Percentiles rank a stretch among this genome's conserved stretches.
These are phyloP conservation scores for Acrobasis repandana DNA, from an alignment of 2,888 invertebrate genomes.

Conservation along the genomic window DNA sequence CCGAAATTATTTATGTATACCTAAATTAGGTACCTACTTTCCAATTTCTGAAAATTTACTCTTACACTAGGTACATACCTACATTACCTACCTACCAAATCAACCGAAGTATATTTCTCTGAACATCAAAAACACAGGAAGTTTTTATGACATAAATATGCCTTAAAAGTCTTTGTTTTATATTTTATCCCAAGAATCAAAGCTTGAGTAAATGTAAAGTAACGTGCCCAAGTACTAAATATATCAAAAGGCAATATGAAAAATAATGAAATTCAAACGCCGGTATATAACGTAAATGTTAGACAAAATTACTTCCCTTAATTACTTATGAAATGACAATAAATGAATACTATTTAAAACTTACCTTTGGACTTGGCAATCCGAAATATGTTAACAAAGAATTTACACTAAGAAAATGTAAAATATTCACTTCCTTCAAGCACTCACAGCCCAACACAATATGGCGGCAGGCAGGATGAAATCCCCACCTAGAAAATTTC, in stretches of 20 bases:
- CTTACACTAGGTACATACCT: neutral
- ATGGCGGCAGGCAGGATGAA: conserved; percentile 78
- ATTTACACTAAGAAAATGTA: conserved; percentile 60
- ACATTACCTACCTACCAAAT: neutral
- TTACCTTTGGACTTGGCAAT: conserved; percentile 73
- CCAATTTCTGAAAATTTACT: neutral
- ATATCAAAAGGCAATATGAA: conserved; percentile 23
- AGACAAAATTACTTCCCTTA: conserved; percentile 29
- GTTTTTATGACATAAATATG: conserved; percentile 14
- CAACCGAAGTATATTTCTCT: conserved; percentile 1
- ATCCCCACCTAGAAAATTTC: conserved; percentile 78
- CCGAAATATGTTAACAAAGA: conserved; percentile 68
- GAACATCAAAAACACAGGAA: neutral
- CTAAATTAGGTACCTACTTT: neutral
- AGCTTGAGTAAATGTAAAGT: conserved; percentile 6
- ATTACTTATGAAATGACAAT: conserved; percentile 68
- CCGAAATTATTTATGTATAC: too few relatives aligned
- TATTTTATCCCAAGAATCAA: neutral
- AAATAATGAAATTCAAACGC: conserved; percentile 30
- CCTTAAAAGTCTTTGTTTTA: neutral
- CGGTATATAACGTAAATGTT: conserved; percentile 42
- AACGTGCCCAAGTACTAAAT: conserved; percentile 24
- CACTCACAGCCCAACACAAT: conserved; percentile 81
- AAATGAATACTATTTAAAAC: conserved; percentile 58
- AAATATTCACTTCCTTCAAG: conserved; percentile 70